Conservation (phyloP, 2,888 invertebrate genomes). For the Leptopilina syphax region DNA sequence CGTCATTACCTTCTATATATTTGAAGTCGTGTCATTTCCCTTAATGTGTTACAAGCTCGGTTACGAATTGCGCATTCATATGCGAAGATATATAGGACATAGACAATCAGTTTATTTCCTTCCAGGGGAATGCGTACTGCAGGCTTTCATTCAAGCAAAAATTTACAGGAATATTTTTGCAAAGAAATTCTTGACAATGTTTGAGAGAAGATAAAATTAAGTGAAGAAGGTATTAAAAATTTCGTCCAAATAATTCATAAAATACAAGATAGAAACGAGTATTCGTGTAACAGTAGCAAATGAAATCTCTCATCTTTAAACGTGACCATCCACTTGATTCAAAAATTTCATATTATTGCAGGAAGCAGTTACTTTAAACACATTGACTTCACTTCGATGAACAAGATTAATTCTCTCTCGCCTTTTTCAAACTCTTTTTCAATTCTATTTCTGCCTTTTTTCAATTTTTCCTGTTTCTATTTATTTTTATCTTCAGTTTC, state of each 20-base stretch:
- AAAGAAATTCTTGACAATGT: slow-evolving; percentile 6
- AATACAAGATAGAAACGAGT: not conserved
- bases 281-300: not conserved
- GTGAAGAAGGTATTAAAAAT: not conserved
- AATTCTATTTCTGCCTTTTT: not conserved
- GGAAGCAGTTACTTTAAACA: slow-evolving; percentile 1
- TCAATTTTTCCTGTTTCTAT: not conserved
- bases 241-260: not conserved
- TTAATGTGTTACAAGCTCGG: slow-evolving; percentile 39
- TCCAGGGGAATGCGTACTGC: slow-evolving; percentile 41
- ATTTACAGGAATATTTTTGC: not conserved
- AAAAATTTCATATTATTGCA: slow-evolving; percentile 1
- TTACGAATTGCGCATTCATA: slow-evolving; percentile 48
- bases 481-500: not conserved
- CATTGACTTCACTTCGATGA: slow-evolving; percentile 3
- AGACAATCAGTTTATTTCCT: slow-evolving; percentile 36
- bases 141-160: slow-evolving; percentile 14
- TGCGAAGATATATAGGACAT: slow-evolving; percentile 48
- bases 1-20: slow-evolving; percentile 51
- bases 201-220: not conserved
- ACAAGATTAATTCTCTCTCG: slow-evolving; percentile 4
- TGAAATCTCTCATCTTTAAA: slow-evolving; percentile 3
- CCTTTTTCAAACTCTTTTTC: not conserved
- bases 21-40: slow-evolving; percentile 49
- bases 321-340: slow-evolving; percentile 1